phyloP scores from a whole-genome alignment of 2,113 vertebrate species.

The Sinocyclocheilus grahami region DNA sequence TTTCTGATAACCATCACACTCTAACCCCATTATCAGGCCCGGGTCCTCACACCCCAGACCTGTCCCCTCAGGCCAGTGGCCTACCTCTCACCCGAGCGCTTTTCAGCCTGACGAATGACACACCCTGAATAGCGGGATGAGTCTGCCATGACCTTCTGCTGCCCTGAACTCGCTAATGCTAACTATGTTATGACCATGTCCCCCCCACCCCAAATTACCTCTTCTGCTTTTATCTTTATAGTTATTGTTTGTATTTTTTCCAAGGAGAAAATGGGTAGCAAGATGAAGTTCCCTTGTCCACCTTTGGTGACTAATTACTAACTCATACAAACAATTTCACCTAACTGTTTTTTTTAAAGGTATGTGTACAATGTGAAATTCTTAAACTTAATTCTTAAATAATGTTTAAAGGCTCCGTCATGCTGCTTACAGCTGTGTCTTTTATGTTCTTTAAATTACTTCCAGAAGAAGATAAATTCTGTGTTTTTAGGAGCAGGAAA shows the following conservation, averaged over 20 bases:
- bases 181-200: constrained; percentile 65
- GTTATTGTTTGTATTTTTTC: constrained; percentile 53
- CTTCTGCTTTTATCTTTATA: constrained; percentile 57
- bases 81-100: constrained; percentile 70
- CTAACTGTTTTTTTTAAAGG: constrained; percentile 3
- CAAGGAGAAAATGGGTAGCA: constrained; percentile 65
- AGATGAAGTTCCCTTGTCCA: background rate
- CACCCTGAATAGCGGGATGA: constrained; percentile 74
- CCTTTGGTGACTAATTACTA: too few relatives aligned
- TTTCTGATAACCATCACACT: constrained; percentile 79
- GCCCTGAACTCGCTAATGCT: constrained; percentile 67
- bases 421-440: constrained; percentile 71
- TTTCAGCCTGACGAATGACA: constrained; percentile 79
- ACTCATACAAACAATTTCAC: background rate
- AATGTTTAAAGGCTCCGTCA: constrained; percentile 34
- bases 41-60: constrained; percentile 74
- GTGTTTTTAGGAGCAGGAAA: constrained; percentile 52
- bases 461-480: constrained; percentile 68
- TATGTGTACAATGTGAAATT: constrained; percentile 61
- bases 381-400: background rate
- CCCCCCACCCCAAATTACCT: constrained; percentile 52
- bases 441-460: constrained; percentile 75
- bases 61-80: constrained; percentile 75
- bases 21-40: constrained; percentile 78
- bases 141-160: constrained; percentile 77